A percentile compares a stretch with the other conserved stretches of the same genome.
These are phyloP conservation scores for Globia sparganii DNA, from an alignment of 2,888 invertebrate genomes.

Conservation along the genomic window DNA sequence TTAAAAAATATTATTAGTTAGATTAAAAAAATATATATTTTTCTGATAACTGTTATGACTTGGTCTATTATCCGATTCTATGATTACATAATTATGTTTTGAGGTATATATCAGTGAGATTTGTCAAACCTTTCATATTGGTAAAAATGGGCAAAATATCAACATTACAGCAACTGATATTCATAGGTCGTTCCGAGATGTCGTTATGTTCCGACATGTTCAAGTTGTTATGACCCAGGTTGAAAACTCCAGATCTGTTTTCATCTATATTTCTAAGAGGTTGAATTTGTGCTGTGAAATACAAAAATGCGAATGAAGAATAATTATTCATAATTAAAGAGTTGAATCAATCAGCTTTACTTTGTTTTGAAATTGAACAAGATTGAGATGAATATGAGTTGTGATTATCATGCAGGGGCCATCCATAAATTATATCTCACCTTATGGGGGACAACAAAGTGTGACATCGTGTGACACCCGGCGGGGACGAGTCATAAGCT, in stretches of 20 bases:
- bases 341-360: neutral
- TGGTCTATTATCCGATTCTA: no score
- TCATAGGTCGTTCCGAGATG: constrained; percentile 44
- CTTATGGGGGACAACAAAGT: neutral
- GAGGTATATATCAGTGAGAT: neutral
- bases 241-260: constrained; percentile 14
- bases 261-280: constrained; percentile 65
- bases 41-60: no score
- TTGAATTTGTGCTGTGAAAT: constrained; percentile 75
- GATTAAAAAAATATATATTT: no score
- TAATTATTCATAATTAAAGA: neutral
- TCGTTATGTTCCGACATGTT: constrained; percentile 38
- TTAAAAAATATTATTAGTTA: no score
- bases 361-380: neutral
- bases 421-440: neutral
- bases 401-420: no score
- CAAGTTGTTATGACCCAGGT: constrained; percentile 13
- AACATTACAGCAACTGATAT: constrained; percentile 81
- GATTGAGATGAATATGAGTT: neutral
- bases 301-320: neutral
- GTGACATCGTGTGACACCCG: neutral
- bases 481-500: neutral
- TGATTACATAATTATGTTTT: neutral
- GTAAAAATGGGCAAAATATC: constrained; percentile 77
- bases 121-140: constrained; percentile 39